Base-by-base conservation (phyloP, 1,140 invertebrate species). In the Onthophagus taurus region DNA sequence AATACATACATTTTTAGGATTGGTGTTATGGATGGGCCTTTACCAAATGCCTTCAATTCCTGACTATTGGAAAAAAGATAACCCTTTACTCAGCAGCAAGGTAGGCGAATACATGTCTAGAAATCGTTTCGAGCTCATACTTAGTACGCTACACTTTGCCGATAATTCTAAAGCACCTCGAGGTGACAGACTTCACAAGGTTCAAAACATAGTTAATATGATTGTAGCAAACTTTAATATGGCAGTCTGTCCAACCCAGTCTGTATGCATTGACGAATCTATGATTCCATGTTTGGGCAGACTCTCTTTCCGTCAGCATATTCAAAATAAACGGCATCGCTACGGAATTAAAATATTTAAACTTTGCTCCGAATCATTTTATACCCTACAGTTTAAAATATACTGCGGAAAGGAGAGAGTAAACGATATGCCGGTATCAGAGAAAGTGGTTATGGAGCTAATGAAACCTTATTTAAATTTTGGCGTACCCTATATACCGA, bases 331-430 rank as follows among this genome's bases (percentile, higher is more conserved):
- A 50, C 20, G 47, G 4, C 58, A 63, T 44, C 65, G 63, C 54
- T 67, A 59, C 52, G 64, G 62, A 12, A 57, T 68, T 0, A 66
- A 67, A 52, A 24, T 66, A 24, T 67, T 58, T 49, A 68, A 68
- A 49, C 31, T 66, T 4, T 66, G 63, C 45, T 54, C 49, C 31
- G 41, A 42, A 17, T 42, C 53, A 13, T 60, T 58, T 1, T 68
- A 66, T 39, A 65, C 64, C 8, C 62, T 55, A 43, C 42, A 57
- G 26, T 42, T 59, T 14, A 53, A 56, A 13, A 37, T 66, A 9
- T 68, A 67, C 43, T 50, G 45, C 35, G 63, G 59, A 3, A 63
- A 59, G 54, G 42, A 30, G 1, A 50, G 35, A 14, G 35, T 24
- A 26, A 16, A 42, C 26, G 33, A 35, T 9, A 33, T 44, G 3